Conservation (phyloP, 2,797 vertebrate species). For the Halcyon smyrnensis region DNA sequence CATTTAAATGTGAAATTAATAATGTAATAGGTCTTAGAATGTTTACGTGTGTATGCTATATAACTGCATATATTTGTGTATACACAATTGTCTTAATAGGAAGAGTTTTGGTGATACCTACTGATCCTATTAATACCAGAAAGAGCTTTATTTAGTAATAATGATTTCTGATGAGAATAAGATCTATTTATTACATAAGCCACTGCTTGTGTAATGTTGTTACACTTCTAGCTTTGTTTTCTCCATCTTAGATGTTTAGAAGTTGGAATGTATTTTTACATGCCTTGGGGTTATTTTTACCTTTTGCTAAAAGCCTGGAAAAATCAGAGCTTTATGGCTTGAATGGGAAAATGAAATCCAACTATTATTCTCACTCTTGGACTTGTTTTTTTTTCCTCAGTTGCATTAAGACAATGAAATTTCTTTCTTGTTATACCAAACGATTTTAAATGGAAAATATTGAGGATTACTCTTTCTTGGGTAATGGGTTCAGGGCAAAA, state of each 20-base stretch:
- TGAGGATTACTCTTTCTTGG: not conserved
- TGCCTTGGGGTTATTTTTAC: not conserved
- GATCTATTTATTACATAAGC: not conserved
- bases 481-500: not conserved
- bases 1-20: not conserved
- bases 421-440: not conserved
- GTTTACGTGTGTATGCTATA: not conserved
- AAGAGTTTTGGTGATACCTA: not conserved
- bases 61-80: not conserved
- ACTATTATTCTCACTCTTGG: not conserved
- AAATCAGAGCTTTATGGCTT: not conserved
- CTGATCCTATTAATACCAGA: not conserved
- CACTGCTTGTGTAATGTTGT: not conserved
- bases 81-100: not conserved
- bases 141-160: not conserved
- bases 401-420: not conserved
- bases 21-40: not conserved
- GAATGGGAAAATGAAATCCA: not conserved
- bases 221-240: not conserved
- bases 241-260: not conserved
- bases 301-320: not conserved
- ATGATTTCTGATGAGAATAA: not conserved
- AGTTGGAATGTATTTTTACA: not conserved
- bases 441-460: not conserved
- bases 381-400: not conserved